These are phyloP conservation scores for Leucophora obtusa DNA, from an alignment of 2,888 invertebrate genomes.

Conservation along the genomic window DNA sequence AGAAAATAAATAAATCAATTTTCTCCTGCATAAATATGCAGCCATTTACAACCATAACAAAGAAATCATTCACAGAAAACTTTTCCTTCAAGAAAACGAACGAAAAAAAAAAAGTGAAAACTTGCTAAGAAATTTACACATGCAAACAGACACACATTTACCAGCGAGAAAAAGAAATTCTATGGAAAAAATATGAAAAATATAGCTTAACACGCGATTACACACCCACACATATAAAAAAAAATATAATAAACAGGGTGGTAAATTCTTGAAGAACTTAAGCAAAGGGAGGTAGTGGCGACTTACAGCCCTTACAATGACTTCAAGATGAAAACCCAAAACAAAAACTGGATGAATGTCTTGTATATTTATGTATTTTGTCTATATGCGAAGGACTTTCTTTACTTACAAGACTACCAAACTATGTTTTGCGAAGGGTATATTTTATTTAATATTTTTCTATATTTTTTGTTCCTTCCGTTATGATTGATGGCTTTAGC, in stretches of 20 bases:
- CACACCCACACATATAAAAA: conserved; percentile 45
- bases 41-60: conserved; percentile 49
- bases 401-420: background rate
- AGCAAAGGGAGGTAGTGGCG: background rate
- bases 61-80: conserved; percentile 38
- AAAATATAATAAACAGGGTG: conserved; percentile 7
- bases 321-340: background rate
- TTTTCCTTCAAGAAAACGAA: conserved; percentile 20
- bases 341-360: background rate
- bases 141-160: background rate
- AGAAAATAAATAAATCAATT: conserved; percentile 64
- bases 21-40: conserved; percentile 57
- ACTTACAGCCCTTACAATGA: background rate
- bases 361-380: background rate
- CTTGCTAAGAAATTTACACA: conserved; percentile 48
- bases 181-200: conserved; percentile 45
- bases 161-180: background rate
- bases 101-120: conserved; percentile 36
- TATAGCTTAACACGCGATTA: conserved; percentile 56
- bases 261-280: conserved; percentile 4
- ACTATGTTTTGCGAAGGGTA: conserved; percentile 31
- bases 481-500: conserved; percentile 67
- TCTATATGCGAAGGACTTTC: background rate
- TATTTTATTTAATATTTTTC: conserved; percentile 8
- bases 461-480: conserved; percentile 6